Evolutionary conservation across 2,888 invertebrate species (phyloP).

Genomic region (Apodemia zela): DNA sequence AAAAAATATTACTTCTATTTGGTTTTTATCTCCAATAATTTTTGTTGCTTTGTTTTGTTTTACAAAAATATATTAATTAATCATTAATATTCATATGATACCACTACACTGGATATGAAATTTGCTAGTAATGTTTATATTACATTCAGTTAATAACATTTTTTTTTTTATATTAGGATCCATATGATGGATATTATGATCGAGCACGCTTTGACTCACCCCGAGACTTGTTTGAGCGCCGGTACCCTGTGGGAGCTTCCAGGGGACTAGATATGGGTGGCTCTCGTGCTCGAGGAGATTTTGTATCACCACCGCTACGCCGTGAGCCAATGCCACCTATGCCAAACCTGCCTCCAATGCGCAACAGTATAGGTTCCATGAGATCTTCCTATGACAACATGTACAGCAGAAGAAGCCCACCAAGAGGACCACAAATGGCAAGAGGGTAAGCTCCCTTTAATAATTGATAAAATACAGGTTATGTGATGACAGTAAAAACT

Average conservation of each 20-base stretch:
- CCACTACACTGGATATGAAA: slow-evolving; percentile 7
- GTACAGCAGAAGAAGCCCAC: slow-evolving; percentile 91
- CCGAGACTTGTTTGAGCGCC: slow-evolving; percentile 89
- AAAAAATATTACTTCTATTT: too few species aligned
- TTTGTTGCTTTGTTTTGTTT: not conserved
- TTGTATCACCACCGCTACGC: slow-evolving; percentile 86
- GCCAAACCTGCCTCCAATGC: slow-evolving; percentile 84
- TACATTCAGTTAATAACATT: slow-evolving; percentile 12
- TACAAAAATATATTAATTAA: not conserved
- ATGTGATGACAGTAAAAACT: too few species aligned
- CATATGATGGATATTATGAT: slow-evolving; percentile 91
- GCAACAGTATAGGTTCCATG: slow-evolving; percentile 83
- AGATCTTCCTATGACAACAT: slow-evolving; percentile 88
- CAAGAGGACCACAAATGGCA: slow-evolving; percentile 78
- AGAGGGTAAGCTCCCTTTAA: slow-evolving; percentile 60
- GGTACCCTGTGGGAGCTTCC: slow-evolving; percentile 83
- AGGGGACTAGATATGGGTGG: slow-evolving; percentile 78
- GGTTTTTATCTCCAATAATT: not conserved
- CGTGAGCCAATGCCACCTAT: slow-evolving; percentile 90
- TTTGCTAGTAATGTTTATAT: slow-evolving; percentile 4
- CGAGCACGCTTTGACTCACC: slow-evolving; percentile 87
- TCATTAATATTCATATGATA: slow-evolving; percentile 4
- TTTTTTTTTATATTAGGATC: slow-evolving; percentile 70
- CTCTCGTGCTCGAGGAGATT: slow-evolving; percentile 82
- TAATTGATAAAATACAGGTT: not conserved